Conservation (phyloP, 2,113 vertebrate species). For the Egretta garzetta region DNA sequence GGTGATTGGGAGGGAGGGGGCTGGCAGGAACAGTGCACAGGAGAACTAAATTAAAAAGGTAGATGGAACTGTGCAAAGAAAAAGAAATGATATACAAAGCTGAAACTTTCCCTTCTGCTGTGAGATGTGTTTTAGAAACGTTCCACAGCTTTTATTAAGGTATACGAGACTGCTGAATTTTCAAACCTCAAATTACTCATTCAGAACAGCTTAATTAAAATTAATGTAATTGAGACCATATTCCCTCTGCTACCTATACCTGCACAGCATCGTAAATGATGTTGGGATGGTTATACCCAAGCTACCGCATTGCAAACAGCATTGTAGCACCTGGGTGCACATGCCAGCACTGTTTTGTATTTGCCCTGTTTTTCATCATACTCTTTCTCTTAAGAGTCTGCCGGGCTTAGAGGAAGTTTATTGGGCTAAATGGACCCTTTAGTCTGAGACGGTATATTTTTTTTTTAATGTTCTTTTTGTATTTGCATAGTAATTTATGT, state of each 20-base stretch:
- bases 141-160: not conserved
- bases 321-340: not conserved
- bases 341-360: not conserved
- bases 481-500: not conserved
- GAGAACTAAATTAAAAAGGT: not conserved
- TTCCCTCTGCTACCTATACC: not conserved
- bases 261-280: not conserved
- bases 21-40: not conserved
- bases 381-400: not conserved
- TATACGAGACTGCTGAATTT: not conserved
- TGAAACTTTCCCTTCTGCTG: conserved; percentile 8
- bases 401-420: not conserved
- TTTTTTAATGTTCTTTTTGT: not conserved
- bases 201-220: conserved; percentile 56
- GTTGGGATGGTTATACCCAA: not conserved
- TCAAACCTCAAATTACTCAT: conserved; percentile 6
- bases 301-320: not conserved
- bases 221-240: conserved; percentile 14
- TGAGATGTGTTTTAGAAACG: not conserved
- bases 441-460: not conserved
- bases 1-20: not conserved
- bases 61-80: not conserved
- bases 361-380: not conserved
- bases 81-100: not conserved
- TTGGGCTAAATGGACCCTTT: not conserved